Evolutionary conservation across 1,140 invertebrate species (phyloP).

Genomic region (Bombus haemorrhoidalis): DNA sequence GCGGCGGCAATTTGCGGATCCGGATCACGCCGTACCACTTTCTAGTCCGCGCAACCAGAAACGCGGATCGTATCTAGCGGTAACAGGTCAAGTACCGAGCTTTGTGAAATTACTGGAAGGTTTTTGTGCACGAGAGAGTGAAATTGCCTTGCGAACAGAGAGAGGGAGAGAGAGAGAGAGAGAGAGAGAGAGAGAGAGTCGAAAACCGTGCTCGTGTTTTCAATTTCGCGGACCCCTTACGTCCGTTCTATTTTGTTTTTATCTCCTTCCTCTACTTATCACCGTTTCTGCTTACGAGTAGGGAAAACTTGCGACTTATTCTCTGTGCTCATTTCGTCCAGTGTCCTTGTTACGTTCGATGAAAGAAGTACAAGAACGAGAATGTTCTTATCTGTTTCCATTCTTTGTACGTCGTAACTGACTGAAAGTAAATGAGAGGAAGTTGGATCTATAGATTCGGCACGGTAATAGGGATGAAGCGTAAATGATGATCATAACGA

Average conservation of each 20-base stretch:
- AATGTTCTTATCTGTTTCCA: background rate
- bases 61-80: slow-evolving; percentile 30
- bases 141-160: slow-evolving; percentile 33
- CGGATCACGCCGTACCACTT: background rate
- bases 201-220: slow-evolving; percentile 45
- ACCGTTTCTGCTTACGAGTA: slow-evolving; percentile 46
- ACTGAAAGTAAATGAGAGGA: background rate
- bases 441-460: background rate
- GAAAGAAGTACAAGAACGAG: background rate
- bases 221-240: slow-evolving; percentile 26
- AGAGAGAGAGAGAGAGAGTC: slow-evolving; percentile 35
- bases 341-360: background rate
- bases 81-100: slow-evolving; percentile 59
- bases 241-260: background rate
- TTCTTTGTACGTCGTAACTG: background rate
- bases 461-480: background rate
- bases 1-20: slow-evolving; percentile 38
- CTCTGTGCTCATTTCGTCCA: background rate
- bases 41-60: background rate
- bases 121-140: slow-evolving; percentile 47
- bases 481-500: background rate
- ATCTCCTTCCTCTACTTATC: slow-evolving; percentile 7
- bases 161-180: slow-evolving; percentile 37
- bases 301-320: slow-evolving; percentile 33
- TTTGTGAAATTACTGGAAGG: slow-evolving; percentile 67